phyloP scores from a whole-genome alignment of 1,140 invertebrate species.

The Drosophila neocordata region DNA sequence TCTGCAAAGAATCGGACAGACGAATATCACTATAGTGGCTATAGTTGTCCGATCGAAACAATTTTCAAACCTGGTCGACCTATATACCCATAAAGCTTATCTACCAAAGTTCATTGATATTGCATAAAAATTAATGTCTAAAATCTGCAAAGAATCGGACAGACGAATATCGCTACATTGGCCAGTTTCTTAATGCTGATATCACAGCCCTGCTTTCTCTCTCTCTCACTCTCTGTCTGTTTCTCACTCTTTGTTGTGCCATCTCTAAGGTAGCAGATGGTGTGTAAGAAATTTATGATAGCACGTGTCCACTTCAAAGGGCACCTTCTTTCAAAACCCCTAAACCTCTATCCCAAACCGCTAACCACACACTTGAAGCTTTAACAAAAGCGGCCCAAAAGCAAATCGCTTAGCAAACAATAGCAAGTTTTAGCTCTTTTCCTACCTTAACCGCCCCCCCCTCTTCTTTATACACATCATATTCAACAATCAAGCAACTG shows the following conservation, averaged over 20 bases:
- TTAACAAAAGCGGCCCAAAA: conserved; percentile 47
- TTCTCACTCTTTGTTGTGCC: not conserved
- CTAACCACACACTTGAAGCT: conserved; percentile 69
- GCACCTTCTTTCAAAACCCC: not conserved
- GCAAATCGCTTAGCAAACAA: conserved; percentile 79
- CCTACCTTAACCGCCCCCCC: not conserved
- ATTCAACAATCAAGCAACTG: conserved; percentile 64
- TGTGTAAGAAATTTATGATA: conserved; percentile 50
- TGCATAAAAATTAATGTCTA: too few relatives aligned
- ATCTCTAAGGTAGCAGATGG: conserved; percentile 1
- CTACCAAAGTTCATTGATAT: too few relatives aligned
- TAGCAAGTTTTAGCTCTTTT: conserved; percentile 22
- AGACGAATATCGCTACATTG: too few relatives aligned
- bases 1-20: too few relatives aligned
- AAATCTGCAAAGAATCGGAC: too few relatives aligned
- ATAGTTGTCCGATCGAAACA: too few relatives aligned
- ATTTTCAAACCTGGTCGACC: too few relatives aligned
- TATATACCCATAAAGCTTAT: too few relatives aligned
- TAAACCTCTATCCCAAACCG: not conserved
- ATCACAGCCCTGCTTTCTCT: too few relatives aligned
- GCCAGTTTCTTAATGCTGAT: too few relatives aligned
- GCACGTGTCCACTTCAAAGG: conserved; percentile 63
- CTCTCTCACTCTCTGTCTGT: too few relatives aligned
- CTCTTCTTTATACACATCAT: conserved; percentile 44
- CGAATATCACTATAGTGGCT: too few relatives aligned